Conservation (phyloP, 2,888 invertebrate species). For the Pseudeuparius sepicola region DNA sequence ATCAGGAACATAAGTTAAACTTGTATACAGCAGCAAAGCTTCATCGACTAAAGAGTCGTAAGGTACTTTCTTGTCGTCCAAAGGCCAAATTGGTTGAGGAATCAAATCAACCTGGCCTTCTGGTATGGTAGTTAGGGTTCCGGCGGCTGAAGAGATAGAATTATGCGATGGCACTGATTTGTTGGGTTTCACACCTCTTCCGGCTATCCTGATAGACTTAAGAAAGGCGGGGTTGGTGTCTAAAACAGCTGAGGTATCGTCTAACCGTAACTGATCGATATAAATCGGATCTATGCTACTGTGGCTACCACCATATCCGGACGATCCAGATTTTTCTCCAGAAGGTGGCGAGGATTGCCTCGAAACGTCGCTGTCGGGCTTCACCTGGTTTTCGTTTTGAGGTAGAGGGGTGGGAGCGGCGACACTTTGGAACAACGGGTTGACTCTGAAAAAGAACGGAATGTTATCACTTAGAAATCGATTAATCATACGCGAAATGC, state of each 20-base stretch:
- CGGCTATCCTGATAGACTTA: conserved; percentile 34
- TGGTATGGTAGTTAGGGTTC: conserved; percentile 39
- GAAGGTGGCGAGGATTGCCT: too few relatives aligned
- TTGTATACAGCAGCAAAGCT: conserved; percentile 36
- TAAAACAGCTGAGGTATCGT: conserved; percentile 32
- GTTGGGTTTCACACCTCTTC: conserved; percentile 26
- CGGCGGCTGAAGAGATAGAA: conserved; percentile 29
- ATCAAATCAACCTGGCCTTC: conserved; percentile 40
- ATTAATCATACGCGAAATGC: too few relatives aligned
- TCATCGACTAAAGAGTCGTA: conserved; percentile 38
- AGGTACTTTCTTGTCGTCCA: conserved; percentile 23
- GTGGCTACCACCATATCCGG: conserved; percentile 17
- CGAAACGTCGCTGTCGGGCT: too few relatives aligned
- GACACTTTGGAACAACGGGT: background rate
- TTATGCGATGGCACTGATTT: conserved; percentile 29
- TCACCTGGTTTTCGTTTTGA: background rate
- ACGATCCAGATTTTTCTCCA: conserved; percentile 17
- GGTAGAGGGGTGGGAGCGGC: background rate
- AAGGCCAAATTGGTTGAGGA: conserved; percentile 40
- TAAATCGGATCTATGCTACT: conserved; percentile 14
- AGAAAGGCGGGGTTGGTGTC: conserved; percentile 38
- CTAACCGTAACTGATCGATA: conserved; percentile 28
- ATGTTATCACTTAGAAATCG: too few relatives aligned
- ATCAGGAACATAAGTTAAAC: conserved; percentile 30
- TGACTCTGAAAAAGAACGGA: conserved; percentile 3